These are phyloP conservation scores for Galeopterus variegatus DNA, from an alignment of 2,113 vertebrate genomes.

Conservation along the genomic window DNA sequence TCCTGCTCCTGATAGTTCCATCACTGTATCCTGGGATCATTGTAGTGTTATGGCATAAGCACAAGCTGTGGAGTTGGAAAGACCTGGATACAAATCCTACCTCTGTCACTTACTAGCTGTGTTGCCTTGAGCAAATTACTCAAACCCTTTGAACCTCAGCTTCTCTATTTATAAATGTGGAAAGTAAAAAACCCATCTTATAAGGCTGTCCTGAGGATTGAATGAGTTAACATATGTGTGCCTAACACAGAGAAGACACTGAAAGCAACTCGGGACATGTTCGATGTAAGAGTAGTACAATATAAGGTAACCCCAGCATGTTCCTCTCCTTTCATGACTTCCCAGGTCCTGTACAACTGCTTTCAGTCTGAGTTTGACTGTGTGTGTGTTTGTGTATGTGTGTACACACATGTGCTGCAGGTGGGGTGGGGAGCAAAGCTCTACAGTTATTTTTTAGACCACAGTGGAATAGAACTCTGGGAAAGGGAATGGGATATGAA, in stretches of 20 bases:
- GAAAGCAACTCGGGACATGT: not conserved
- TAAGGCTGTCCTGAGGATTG: not conserved
- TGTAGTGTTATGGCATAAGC: not conserved
- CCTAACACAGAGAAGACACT: not conserved
- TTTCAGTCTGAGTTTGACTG: not conserved
- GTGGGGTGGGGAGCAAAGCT: not conserved
- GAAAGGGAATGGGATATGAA: not conserved
- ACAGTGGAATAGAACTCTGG: not conserved
- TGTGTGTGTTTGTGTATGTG: too few species aligned
- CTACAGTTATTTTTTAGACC: not conserved
- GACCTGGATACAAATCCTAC: not conserved
- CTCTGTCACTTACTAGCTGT: constrained; percentile 34
- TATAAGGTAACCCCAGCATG: too few species aligned
- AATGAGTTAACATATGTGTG: not conserved
- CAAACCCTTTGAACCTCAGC: constrained; percentile 30
- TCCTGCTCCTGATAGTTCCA: not conserved
- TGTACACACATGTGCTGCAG: accelerated
- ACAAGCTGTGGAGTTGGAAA: not conserved
- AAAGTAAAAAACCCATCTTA: constrained; percentile 37
- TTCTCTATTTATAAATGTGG: constrained; percentile 21
- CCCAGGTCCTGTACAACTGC: not conserved
- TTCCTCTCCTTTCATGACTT: not conserved
- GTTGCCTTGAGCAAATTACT: constrained; percentile 12
- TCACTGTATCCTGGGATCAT: not conserved
- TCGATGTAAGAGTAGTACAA: not conserved